Percentiles rank a stretch among this genome's conserved stretches.
phyloP scores from a whole-genome alignment of 2,797 vertebrate genomes.

The Gambusia yucatana region DNA sequence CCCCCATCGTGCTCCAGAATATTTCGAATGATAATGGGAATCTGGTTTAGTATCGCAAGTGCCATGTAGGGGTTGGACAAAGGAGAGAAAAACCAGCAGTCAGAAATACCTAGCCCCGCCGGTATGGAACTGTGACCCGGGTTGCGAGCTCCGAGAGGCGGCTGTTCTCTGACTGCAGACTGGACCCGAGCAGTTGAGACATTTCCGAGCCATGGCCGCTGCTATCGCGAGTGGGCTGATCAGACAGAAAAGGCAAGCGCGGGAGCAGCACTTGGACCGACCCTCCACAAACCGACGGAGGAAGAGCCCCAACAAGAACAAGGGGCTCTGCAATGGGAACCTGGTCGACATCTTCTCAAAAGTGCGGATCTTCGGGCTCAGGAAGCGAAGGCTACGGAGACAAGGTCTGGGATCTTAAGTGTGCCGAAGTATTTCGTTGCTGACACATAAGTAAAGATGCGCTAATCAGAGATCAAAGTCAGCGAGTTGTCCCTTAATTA shows the following conservation, averaged over 20 bases:
- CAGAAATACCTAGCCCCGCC: conserved; percentile 54
- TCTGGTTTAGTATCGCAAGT: conserved; percentile 47
- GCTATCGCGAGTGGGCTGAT: conserved; percentile 98
- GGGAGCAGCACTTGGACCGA: conserved; percentile 97
- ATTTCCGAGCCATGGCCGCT: conserved; percentile 90
- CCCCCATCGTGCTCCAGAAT: conserved; percentile 61
- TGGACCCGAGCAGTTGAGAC: conserved; percentile 76
- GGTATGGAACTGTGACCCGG: conserved; percentile 84
- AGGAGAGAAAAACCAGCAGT: conserved; percentile 43
- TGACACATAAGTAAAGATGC: conserved; percentile 1
- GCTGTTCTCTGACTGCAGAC: conserved; percentile 78
- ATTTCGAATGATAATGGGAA: conserved; percentile 62
- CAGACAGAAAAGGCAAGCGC: conserved; percentile 97
- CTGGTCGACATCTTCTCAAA: conserved; percentile 99
- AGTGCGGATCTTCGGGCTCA: conserved; percentile 99
- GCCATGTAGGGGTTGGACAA: conserved; percentile 74
- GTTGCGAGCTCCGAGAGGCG: conserved; percentile 73
- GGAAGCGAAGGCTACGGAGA: conserved; percentile 96
- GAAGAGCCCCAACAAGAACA: conserved; percentile 97
- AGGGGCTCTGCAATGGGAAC: conserved; percentile 97
- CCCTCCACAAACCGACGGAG: conserved; percentile 92
- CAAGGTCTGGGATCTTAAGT: conserved; percentile 90
- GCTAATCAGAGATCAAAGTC: background rate
- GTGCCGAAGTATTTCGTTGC: conserved; percentile 37
- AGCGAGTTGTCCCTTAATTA: background rate